Percentiles rank a stretch among this genome's conserved stretches.
phyloP scores from a whole-genome alignment of 2,888 invertebrate species.

The Rotaria magnacalcarata region DNA sequence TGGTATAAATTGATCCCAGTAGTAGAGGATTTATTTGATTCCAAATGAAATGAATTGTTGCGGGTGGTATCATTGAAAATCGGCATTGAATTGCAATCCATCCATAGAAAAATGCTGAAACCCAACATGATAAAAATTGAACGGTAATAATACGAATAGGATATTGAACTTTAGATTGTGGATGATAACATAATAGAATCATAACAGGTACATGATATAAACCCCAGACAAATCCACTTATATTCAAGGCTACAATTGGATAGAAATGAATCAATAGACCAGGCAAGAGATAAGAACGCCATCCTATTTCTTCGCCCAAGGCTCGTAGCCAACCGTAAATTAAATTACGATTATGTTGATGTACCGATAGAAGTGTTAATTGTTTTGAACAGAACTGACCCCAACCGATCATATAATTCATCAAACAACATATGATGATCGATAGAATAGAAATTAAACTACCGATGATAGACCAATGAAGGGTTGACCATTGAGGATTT shows the following conservation, averaged over 20 bases:
- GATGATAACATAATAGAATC: constrained; percentile 48
- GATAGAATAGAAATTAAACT: not conserved
- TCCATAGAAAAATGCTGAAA: constrained; percentile 49
- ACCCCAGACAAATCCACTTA: constrained; percentile 51
- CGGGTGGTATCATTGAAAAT: constrained; percentile 50
- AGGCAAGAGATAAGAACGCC: constrained; percentile 51
- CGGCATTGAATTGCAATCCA: constrained; percentile 51
- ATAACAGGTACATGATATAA: constrained; percentile 51
- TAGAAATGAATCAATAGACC: constrained; percentile 49
- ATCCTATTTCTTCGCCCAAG: constrained; percentile 52
- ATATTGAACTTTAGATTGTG: constrained; percentile 45
- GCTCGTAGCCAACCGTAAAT: constrained; percentile 48
- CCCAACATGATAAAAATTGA: constrained; percentile 48
- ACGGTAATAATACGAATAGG: constrained; percentile 49
- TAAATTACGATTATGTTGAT: not conserved
- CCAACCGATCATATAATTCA: not conserved
- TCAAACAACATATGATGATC: not conserved
- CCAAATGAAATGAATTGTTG: constrained; percentile 51
- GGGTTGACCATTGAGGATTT: not conserved
- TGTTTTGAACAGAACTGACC: not conserved
- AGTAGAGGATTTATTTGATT: constrained; percentile 50
- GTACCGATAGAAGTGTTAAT: not conserved
- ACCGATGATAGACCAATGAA: not conserved
- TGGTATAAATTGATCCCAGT: constrained; percentile 51
- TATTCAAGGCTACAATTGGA: constrained; percentile 48